Base-by-base conservation (phyloP, 2,888 invertebrate genomes). In the Catocala nupta region DNA sequence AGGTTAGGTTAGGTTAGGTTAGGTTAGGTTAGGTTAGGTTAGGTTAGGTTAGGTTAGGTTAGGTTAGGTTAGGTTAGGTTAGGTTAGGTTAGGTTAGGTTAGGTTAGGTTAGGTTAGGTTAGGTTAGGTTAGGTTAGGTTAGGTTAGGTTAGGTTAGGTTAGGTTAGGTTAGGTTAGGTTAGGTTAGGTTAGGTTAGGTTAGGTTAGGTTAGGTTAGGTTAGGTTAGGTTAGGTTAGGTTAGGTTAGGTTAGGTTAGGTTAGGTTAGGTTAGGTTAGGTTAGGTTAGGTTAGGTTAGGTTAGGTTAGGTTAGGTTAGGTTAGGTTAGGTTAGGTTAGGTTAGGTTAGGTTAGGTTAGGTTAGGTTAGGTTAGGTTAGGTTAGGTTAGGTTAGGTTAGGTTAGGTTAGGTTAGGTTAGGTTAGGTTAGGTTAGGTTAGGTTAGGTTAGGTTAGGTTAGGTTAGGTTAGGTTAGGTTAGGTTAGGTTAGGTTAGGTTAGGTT, bases 181-280 rank as follows among this genome's bases (percentile, higher is more conserved):
- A 55, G 55, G 55, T 48, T 45, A 55, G 55, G 47, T 48, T 49
- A 49, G 48, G 48, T 34, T 49, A 49, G 56, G 44, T 44, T 48
- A 51, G 58, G 58, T 51, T 51, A 58, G 58, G 58, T 51, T 51
- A 58, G 58, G 58, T 51, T 51, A 58, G 58, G 58, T 51, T 51
- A 58, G 58, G 58, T 51, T 51, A 58, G 58, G 58, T 51, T 47
- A 42, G 55, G 54, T 48, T 39, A 60, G 59, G 54, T 53, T 48
- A 39, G 49, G 59, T 45, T 55, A 49, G 49, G 49, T 49, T 49
- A 49, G 49, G 49, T 49, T 49, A 49, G 49, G 49, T 49, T 49
- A 36, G 49, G 49, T 49, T 49, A 49, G 49, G 49, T 49, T 49
- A 49, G 49, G 49, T 49, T 49, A 49, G 49, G 49, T 49, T 49